phyloP scores from a whole-genome alignment of 2,797 vertebrate genomes.

The Chrysocyon brachyurus region DNA sequence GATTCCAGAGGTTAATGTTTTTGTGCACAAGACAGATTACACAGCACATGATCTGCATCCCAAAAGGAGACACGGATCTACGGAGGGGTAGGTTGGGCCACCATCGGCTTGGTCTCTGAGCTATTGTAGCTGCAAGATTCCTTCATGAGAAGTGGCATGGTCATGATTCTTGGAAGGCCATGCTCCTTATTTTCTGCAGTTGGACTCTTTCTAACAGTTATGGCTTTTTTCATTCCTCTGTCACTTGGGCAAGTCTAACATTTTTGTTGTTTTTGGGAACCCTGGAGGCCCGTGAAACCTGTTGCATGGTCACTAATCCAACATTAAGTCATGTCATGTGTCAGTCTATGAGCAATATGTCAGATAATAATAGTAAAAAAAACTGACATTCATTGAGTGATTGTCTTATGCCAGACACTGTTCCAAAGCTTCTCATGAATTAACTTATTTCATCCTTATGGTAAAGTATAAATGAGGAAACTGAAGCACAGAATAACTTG shows the following conservation, averaged over 20 bases:
- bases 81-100: neutral
- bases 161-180: neutral
- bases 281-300: neutral
- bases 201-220: neutral
- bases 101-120: neutral
- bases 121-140: neutral
- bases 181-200: neutral
- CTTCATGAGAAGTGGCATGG: neutral
- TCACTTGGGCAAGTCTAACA: neutral
- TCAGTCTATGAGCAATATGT: neutral
- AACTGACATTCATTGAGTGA: neutral
- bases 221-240: neutral
- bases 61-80: neutral
- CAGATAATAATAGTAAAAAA: neutral
- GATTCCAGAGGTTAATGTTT: constrained; percentile 73
- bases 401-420: too few species aligned
- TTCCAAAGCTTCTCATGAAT: neutral
- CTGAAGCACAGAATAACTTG: neutral
- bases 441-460: neutral
- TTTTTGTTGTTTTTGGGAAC: neutral
- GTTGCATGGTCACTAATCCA: neutral
- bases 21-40: constrained; percentile 3
- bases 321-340: neutral
- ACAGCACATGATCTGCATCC: neutral
- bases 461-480: neutral